phyloP scores from a whole-genome alignment of 2,113 vertebrate genomes.

The Leucoraja erinaceus region DNA sequence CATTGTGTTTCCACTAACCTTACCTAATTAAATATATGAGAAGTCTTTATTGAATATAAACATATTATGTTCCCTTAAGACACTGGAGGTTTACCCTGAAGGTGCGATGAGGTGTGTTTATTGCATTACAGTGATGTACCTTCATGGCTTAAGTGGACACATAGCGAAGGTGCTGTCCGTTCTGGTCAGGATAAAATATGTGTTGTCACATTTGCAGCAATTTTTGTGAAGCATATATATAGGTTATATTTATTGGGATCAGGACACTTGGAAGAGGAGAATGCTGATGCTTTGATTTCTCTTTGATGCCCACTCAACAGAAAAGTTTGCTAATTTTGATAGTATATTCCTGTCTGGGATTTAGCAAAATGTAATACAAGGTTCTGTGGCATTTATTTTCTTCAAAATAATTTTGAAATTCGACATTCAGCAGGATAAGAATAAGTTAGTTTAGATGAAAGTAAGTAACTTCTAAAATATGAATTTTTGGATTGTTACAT shows the following conservation, averaged over 20 bases:
- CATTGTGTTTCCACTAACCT: too few relatives aligned
- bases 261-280: background rate
- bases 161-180: background rate
- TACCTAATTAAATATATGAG: too few relatives aligned
- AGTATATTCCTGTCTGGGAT: background rate
- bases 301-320: background rate
- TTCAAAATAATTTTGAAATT: background rate
- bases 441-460: constrained; percentile 15
- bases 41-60: background rate
- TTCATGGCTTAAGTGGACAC: background rate
- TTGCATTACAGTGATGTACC: background rate
- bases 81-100: background rate
- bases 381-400: background rate
- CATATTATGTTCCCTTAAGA: background rate
- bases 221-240: background rate
- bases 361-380: constrained; percentile 5
- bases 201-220: background rate
- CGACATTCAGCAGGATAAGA: background rate
- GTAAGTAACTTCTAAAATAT: background rate
- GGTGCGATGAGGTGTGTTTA: background rate
- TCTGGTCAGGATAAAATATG: background rate
- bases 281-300: background rate
- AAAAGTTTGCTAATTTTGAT: background rate
- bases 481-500: background rate
- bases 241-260: background rate